These are phyloP conservation scores for Siniperca obscura DNA, from an alignment of 2,797 vertebrate genomes.

Conservation along the genomic window DNA sequence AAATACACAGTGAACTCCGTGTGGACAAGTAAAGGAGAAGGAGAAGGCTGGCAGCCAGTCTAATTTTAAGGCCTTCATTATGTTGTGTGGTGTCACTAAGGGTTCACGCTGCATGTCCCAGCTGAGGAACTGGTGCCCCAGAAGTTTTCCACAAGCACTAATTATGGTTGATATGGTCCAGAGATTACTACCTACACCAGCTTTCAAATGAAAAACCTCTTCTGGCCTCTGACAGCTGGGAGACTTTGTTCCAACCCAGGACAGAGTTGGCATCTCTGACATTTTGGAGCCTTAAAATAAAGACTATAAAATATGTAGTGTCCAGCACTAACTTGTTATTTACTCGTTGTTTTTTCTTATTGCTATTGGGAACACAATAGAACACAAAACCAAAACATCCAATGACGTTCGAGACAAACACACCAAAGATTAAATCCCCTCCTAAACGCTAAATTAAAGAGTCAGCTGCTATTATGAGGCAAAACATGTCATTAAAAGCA, in stretches of 20 bases:
- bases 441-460: slow-evolving; percentile 73
- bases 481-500: slow-evolving; percentile 78
- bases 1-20: slow-evolving; percentile 20
- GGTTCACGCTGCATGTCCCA: slow-evolving; percentile 52
- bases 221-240: slow-evolving; percentile 51
- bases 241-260: slow-evolving; percentile 28
- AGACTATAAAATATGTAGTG: slow-evolving; percentile 23
- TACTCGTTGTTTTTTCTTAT: slow-evolving; percentile 6
- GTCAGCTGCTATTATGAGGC: slow-evolving; percentile 67
- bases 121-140: slow-evolving; percentile 60
- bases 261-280: slow-evolving; percentile 32
- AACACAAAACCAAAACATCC: slow-evolving; percentile 33
- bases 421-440: slow-evolving; percentile 47
- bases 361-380: slow-evolving; percentile 9
- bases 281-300: slow-evolving; percentile 45
- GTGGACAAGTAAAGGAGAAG: slow-evolving; percentile 17
- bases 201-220: slow-evolving; percentile 67
- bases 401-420: slow-evolving; percentile 40
- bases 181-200: slow-evolving; percentile 73
- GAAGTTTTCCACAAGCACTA: slow-evolving; percentile 69
- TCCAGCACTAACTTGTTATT: slow-evolving; percentile 48
- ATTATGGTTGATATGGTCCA: slow-evolving; percentile 74
- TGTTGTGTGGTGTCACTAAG: slow-evolving; percentile 62
- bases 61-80: slow-evolving; percentile 73
- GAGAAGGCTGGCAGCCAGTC: slow-evolving; percentile 41